Percentiles rank a stretch among this genome's conserved stretches.
Conservation (phyloP, 1,140 invertebrate genomes). For the Drosophila suzukii region DNA sequence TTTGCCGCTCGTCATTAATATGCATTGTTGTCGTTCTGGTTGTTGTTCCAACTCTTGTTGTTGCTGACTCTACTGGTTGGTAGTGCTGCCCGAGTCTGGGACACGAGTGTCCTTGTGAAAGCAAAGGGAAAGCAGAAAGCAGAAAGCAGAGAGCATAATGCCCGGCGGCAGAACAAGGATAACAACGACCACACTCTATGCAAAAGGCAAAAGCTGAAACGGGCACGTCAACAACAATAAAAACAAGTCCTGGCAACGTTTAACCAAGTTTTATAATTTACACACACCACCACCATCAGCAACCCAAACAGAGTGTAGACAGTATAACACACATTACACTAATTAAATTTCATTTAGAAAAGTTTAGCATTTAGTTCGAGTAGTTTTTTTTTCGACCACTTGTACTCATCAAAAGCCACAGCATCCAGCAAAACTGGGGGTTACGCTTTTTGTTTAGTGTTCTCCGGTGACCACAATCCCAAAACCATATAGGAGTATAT, state of each 20-base stretch:
- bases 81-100: conserved; percentile 25
- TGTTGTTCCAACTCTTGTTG: conserved; percentile 50
- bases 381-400: conserved; percentile 38
- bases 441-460: neutral
- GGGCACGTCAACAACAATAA: conserved; percentile 34
- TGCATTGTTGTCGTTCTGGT: conserved; percentile 69
- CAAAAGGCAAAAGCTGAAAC: conserved; percentile 45
- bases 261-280: conserved; percentile 77
- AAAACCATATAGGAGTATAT: conserved; percentile 10
- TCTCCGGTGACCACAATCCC: conserved; percentile 1
- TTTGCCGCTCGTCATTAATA: conserved; percentile 82
- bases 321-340: conserved; percentile 53
- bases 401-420: conserved; percentile 43
- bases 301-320: conserved; percentile 8
- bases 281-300: conserved; percentile 30
- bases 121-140: conserved; percentile 20
- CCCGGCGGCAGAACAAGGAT: conserved; percentile 45
- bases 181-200: conserved; percentile 45
- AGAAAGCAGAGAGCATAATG: conserved; percentile 21
- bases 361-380: conserved; percentile 51
- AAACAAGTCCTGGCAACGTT: conserved; percentile 63
- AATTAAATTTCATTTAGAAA: conserved; percentile 78
- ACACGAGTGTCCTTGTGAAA: conserved; percentile 57
- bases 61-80: conserved; percentile 26
- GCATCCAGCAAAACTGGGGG: conserved; percentile 8